Base-by-base conservation (phyloP, 2,113 vertebrate species). In the Glaucomys volans region DNA sequence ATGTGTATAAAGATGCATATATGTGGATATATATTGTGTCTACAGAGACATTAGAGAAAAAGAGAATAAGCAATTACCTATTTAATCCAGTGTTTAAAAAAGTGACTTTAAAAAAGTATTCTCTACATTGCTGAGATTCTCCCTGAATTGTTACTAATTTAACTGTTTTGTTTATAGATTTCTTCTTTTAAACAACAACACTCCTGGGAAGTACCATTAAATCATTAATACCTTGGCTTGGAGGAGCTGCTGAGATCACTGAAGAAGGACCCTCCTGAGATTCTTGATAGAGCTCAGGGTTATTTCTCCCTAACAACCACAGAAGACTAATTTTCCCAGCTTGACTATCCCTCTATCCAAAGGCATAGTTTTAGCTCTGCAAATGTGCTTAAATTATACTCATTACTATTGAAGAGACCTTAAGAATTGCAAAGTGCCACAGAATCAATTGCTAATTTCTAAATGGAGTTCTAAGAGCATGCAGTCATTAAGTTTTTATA, bases 371-470 rank as follows among this genome's bases (percentile, higher is more conserved):
- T 87, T 35, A 90, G 37, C 62, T 88, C 82, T 95, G 54, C 44
- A 94, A 74, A 96, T 94, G 85, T 95, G 75, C 74, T 96, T 92
- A 89, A 52, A 96, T 97, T 90, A 87, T 17, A 84, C 37, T 95
- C 69, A 52, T 84, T 90, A 90, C 86, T 97, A 95, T 93, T 75
- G 62, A 97, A 96, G 85, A 95, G 88, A 95, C 59, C 59, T 94
- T 92, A 95, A 94, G 84, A 97, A 96, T 85, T 96, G 88, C 81
- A 85, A 94, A 92, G 90, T 94, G 72, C 87, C 67, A 88, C 72
- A 92, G 81, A 92, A 97, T 97, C 95, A 96, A 86, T 93, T 90
- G 72, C 71, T 96, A 84, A 91, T 97, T 95, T 92, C 96, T 80
- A 93, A 96, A 91, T 83, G 22, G 64, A 95, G 42, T 95, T 91